Evolutionary conservation across 2,888 invertebrate species (phyloP).

Genomic region (Sarcophaga variegata): DNA sequence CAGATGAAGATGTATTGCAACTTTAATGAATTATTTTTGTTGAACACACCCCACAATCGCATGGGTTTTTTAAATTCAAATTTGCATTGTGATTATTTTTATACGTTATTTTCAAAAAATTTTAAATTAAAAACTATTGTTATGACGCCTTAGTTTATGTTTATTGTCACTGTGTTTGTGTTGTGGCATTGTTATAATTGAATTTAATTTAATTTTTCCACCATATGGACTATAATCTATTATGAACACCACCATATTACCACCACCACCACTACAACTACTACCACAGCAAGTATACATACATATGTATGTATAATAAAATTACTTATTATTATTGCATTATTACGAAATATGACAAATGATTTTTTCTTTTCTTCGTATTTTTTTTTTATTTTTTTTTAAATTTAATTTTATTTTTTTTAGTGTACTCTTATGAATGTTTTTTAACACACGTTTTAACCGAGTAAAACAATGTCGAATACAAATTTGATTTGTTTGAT

Average conservation of each 20-base stretch:
- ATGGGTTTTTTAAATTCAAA: background rate
- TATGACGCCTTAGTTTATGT: too few species aligned
- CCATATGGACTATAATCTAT: conserved; percentile 13
- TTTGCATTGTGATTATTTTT: background rate
- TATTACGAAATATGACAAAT: conserved; percentile 57
- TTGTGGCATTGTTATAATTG: conserved; percentile 22
- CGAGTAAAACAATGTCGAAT: conserved; percentile 24
- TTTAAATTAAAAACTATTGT: too few species aligned
- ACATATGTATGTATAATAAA: conserved; percentile 22
- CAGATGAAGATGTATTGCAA: too few species aligned
- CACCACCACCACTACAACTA: too few species aligned
- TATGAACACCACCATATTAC: background rate
- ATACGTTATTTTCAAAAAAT: background rate
- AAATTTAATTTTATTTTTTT: too few species aligned
- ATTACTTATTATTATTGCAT: conserved; percentile 49
- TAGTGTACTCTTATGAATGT: background rate
- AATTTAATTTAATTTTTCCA: conserved; percentile 26
- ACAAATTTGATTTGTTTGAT: conserved; percentile 13
- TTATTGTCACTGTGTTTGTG: too few species aligned
- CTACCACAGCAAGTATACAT: background rate
- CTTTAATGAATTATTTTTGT: too few species aligned
- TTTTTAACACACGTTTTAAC: conserved; percentile 29
- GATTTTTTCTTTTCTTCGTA: conserved; percentile 9
- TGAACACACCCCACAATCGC: too few species aligned
- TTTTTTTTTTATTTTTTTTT: background rate